These are phyloP conservation scores for Sturnus vulgaris DNA, from an alignment of 2,113 vertebrate species.

Conservation along the genomic window DNA sequence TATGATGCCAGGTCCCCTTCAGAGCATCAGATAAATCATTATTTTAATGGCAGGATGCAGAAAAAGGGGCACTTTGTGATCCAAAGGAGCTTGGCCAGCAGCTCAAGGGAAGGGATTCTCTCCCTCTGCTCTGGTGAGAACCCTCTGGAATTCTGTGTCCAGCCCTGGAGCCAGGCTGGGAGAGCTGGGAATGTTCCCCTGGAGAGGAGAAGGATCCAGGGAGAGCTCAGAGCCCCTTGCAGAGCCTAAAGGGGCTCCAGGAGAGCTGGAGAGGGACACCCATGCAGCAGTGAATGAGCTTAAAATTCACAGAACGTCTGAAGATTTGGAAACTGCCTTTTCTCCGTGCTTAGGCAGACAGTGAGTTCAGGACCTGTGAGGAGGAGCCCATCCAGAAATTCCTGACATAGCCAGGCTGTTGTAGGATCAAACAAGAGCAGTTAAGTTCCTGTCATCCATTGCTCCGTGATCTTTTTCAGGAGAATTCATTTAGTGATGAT, in stretches of 20 bases:
- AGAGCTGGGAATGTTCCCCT: fast-evolving
- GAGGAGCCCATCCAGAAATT: neutral
- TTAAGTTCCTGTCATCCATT: neutral
- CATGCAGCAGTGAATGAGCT: neutral
- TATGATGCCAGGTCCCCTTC: neutral
- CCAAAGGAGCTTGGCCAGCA: neutral
- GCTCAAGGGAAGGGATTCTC: neutral
- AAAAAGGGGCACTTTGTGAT: neutral
- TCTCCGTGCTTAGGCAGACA: neutral
- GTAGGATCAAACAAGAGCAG: neutral
- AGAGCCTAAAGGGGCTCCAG: neutral
- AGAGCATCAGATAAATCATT: neutral
- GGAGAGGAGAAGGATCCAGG: neutral
- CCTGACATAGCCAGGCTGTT: neutral
- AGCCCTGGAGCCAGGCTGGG: neutral
- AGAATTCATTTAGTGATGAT: neutral
- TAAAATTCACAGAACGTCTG: neutral
- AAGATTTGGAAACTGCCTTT: neutral
- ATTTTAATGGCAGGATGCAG: fast-evolving
- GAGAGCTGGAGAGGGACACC: neutral
- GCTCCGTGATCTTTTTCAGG: neutral
- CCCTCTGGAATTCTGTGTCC: neutral
- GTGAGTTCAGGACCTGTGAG: neutral
- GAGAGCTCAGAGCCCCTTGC: neutral
- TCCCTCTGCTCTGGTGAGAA: neutral